Evolutionary conservation across 2,113 vertebrate genomes (phyloP).

Genomic region (Nipponia nippon): DNA sequence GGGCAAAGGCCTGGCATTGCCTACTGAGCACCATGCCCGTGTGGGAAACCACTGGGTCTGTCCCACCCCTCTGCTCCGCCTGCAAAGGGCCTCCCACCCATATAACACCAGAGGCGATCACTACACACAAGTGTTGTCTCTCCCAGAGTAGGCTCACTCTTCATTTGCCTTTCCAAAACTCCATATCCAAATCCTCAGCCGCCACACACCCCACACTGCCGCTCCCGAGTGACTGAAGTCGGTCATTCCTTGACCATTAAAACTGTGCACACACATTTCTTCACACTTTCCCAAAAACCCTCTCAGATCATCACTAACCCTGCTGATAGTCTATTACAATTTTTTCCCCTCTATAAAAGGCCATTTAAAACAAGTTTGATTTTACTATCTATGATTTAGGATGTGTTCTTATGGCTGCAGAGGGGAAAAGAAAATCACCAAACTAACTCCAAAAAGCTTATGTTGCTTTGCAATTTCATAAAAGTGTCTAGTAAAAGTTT

Average conservation of each 20-base stretch:
- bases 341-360: neutral
- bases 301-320: neutral
- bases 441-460: neutral
- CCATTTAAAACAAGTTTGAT: neutral
- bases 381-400: neutral
- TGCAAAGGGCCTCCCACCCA: neutral
- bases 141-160: neutral
- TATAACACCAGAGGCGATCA: accelerated
- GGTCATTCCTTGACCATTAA: neutral
- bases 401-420: neutral
- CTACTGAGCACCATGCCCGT: neutral
- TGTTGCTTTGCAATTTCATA: neutral
- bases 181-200: neutral
- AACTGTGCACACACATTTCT: neutral
- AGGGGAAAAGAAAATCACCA: neutral
- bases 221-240: neutral
- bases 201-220: neutral
- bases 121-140: neutral
- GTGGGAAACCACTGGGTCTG: neutral
- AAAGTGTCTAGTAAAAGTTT: neutral
- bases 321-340: neutral
- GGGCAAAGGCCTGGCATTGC: neutral
- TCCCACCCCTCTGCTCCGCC: neutral
- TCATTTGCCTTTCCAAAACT: neutral
- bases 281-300: neutral